Evolutionary conservation across 2,888 invertebrate species (phyloP).

Genomic region (Drosophila barbarae): DNA sequence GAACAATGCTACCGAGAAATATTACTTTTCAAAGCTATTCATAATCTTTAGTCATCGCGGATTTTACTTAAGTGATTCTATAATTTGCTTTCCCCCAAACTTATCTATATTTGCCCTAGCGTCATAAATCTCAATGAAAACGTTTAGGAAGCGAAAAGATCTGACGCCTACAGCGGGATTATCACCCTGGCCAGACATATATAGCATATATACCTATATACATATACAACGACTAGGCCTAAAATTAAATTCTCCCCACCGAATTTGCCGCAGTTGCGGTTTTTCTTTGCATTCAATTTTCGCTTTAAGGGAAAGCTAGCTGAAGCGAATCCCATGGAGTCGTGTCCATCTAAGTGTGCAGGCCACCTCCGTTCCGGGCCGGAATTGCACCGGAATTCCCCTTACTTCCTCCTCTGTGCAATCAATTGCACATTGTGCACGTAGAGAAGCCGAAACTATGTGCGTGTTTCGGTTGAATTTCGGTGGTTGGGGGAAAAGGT

Average conservation of each 20-base stretch:
- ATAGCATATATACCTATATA: not conserved
- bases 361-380: conserved; percentile 9
- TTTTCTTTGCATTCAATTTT: conserved; percentile 11
- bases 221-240: conserved; percentile 20
- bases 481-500: conserved; percentile 5
- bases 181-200: conserved; percentile 23
- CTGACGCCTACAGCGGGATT: conserved; percentile 42
- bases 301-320: conserved; percentile 8
- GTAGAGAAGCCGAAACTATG: conserved; percentile 27
- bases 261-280: conserved; percentile 9
- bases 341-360: conserved; percentile 29
- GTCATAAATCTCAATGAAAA: conserved; percentile 40
- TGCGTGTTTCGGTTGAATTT: conserved; percentile 41
- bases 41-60: conserved; percentile 45
- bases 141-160: conserved; percentile 34
- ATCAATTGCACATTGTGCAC: conserved; percentile 46
- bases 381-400: conserved; percentile 11
- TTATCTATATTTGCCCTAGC: conserved; percentile 9
- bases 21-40: conserved; percentile 45
- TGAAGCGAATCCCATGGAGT: conserved; percentile 5
- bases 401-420: conserved; percentile 10
- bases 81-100: conserved; percentile 23
- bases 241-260: conserved; percentile 27
- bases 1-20: conserved; percentile 20
- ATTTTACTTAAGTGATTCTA: conserved; percentile 53